phyloP scores from a whole-genome alignment of 1,140 invertebrate genomes.

The Macrocentrus cingulum region DNA sequence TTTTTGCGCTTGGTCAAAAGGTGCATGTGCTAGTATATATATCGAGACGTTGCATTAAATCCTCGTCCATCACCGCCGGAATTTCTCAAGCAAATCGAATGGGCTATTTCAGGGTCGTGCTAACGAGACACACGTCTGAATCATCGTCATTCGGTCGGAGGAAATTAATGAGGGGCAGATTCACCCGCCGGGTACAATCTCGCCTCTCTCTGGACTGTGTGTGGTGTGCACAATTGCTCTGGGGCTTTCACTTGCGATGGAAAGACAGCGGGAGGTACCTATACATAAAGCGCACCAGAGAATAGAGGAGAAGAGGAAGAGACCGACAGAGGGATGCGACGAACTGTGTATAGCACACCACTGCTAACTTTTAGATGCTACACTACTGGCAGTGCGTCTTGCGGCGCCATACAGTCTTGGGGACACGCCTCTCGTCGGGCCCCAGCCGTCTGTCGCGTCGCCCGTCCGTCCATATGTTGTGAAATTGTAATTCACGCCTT shows the following conservation, averaged over 20 bases:
- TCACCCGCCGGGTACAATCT: no score
- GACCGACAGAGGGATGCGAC: conserved; percentile 18
- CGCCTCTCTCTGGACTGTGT: no score
- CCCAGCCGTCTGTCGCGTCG: conserved; percentile 23
- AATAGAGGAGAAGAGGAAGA: conserved; percentile 21
- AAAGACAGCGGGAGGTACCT: conserved; percentile 7
- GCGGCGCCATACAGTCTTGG: conserved; percentile 45
- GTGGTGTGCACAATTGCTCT: not conserved
- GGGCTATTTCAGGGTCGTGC: no score
- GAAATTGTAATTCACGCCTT: conserved; percentile 42
- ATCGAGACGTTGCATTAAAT: not conserved
- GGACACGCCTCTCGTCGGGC: conserved; percentile 37
- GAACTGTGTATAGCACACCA: conserved; percentile 30
- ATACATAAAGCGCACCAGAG: not conserved
- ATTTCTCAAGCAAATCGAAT: no score
- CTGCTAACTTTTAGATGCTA: conserved; percentile 42
- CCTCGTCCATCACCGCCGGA: not conserved
- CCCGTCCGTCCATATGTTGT: conserved; percentile 32
- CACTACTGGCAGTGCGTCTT: conserved; percentile 48
- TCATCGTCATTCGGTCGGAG: no score
- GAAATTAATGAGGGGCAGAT: no score
- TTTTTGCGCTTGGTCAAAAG: conserved; percentile 17
- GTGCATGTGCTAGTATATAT: not conserved
- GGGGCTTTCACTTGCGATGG: not conserved
- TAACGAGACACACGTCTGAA: no score